Conservation (phyloP, 2,113 vertebrate genomes). For the Nipponia nippon region DNA sequence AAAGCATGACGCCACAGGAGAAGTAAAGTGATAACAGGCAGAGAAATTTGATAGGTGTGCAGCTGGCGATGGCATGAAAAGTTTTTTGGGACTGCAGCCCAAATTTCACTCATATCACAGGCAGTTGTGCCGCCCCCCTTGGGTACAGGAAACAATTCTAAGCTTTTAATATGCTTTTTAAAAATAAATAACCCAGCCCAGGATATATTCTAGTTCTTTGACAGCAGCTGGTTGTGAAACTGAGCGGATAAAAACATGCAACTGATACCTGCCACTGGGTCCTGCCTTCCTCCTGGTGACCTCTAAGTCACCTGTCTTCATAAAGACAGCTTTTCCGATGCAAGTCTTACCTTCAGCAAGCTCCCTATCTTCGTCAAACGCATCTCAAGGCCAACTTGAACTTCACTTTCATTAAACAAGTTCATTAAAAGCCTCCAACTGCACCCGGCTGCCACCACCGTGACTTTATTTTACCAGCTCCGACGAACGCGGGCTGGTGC, state of each 20-base stretch:
- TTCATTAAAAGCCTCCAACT: not conserved
- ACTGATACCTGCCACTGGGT: not conserved
- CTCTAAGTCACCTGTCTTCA: not conserved
- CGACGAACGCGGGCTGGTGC: fast-evolving
- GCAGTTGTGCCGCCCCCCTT: fast-evolving
- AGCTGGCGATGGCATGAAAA: fast-evolving
- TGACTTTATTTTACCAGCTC: not conserved
- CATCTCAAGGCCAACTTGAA: too few relatives aligned
- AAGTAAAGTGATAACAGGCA: fast-evolving
- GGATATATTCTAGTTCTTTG: not conserved
- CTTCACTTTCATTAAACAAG: not conserved
- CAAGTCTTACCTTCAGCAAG: not conserved
- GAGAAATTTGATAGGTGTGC: not conserved
- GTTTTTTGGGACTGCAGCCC: not conserved
- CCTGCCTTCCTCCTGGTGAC: not conserved
- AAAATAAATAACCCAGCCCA: not conserved
- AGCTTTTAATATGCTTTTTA: fast-evolving
- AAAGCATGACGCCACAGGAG: not conserved
- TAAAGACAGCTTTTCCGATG: fast-evolving
- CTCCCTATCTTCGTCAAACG: not conserved
- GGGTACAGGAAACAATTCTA: fast-evolving
- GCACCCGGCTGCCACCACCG: not conserved
- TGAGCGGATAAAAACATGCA: not conserved
- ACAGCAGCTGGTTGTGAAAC: not conserved
- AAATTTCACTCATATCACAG: not conserved